A percentile compares a stretch with the other conserved stretches of the same genome.
These are phyloP conservation scores for Tragelaphus oryx DNA, from an alignment of 2,797 vertebrate species.

Conservation along the genomic window DNA sequence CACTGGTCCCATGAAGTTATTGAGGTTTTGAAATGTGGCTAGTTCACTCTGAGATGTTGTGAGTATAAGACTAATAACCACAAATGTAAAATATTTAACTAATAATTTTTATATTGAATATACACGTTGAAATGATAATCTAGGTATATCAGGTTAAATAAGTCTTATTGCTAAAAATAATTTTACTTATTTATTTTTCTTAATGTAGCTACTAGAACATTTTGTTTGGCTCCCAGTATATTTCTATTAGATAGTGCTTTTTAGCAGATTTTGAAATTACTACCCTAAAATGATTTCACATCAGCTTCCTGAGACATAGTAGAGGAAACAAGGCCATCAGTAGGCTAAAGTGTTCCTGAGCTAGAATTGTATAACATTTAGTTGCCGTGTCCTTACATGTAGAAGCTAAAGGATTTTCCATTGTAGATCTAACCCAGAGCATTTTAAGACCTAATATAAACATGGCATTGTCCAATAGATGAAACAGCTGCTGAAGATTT, in stretches of 20 bases:
- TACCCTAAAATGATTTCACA: background rate
- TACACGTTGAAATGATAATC: background rate
- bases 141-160: background rate
- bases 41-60: background rate
- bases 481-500: background rate
- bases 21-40: background rate
- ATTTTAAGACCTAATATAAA: background rate
- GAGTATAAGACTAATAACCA: background rate
- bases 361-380: background rate
- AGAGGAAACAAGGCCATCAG: background rate
- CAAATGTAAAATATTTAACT: slow-evolving; percentile 66
- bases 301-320: background rate
- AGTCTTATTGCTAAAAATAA: slow-evolving; percentile 15
- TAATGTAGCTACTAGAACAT: background rate
- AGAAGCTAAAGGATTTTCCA: background rate
- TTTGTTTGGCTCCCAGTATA: background rate
- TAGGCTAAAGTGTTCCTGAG: background rate
- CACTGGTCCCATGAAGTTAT: background rate
- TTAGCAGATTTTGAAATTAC: background rate
- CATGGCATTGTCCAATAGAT: background rate
- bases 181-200: background rate
- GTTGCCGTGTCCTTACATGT: background rate
- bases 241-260: background rate
- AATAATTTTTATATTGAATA: background rate
- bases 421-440: background rate